Conservation (phyloP, 2,888 invertebrate species). For the Thecocarcelia acutangulata region DNA sequence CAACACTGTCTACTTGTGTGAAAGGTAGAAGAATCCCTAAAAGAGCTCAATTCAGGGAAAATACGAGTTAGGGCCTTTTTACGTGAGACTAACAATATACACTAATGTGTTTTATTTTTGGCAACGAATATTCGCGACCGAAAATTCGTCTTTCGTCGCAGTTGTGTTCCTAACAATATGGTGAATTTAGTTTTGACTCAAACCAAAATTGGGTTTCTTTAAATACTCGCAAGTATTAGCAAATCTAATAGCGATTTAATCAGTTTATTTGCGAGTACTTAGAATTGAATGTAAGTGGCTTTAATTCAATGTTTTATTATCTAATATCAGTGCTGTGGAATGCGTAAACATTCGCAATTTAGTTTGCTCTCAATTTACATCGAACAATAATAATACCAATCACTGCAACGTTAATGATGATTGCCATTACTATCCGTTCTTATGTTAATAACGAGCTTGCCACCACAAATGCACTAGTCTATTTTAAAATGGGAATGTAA, state of each 20-base stretch:
- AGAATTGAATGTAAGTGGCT: conserved; percentile 22
- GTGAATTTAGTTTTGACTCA: too few relatives aligned
- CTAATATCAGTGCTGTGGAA: conserved; percentile 8
- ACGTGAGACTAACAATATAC: too few relatives aligned
- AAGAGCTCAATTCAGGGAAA: too few relatives aligned
- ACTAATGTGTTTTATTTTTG: too few relatives aligned
- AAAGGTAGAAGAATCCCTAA: too few relatives aligned
- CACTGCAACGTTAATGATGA: not conserved
- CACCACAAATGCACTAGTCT: not conserved
- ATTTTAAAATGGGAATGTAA: not conserved
- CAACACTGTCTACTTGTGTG: too few relatives aligned
- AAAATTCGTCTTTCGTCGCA: too few relatives aligned
- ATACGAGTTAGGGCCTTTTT: too few relatives aligned
- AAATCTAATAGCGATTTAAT: not conserved
- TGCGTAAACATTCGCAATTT: not conserved
- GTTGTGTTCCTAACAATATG: too few relatives aligned
- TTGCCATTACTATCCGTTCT: conserved; percentile 11
- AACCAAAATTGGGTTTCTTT: too few relatives aligned
- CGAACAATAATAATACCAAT: conserved; percentile 10
- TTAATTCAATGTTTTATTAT: conserved; percentile 42
- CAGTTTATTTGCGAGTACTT: not conserved
- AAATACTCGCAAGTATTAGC: not conserved
- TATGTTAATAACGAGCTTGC: not conserved
- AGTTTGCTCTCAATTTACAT: conserved; percentile 10
- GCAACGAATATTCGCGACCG: too few relatives aligned